phyloP scores from a whole-genome alignment of 2,888 invertebrate species.

The Nematopogon swammerdamellus region DNA sequence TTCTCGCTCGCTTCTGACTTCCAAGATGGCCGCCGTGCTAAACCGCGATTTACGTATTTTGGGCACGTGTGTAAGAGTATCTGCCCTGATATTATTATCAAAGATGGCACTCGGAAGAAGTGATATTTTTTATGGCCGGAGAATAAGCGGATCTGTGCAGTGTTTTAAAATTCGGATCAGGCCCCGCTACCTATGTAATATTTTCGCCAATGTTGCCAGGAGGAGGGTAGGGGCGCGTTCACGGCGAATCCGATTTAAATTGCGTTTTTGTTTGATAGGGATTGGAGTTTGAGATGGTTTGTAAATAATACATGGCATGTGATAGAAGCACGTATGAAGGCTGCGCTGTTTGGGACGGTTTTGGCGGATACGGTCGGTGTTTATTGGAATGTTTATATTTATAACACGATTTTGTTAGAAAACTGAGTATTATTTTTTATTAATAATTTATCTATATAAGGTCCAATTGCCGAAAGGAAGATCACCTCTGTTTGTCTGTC shows the following conservation, averaged over 20 bases:
- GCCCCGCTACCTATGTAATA: neutral
- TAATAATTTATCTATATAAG: too few relatives aligned
- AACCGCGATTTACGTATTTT: neutral
- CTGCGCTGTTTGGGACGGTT: neutral
- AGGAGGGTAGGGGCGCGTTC: neutral
- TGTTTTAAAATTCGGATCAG: neutral
- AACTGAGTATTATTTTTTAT: too few relatives aligned
- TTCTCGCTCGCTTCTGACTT: neutral
- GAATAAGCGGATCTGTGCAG: neutral
- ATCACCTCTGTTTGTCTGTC: too few relatives aligned
- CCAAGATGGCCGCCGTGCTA: neutral
- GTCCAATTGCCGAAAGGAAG: too few relatives aligned
- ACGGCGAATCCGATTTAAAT: neutral
- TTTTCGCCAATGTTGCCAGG: neutral
- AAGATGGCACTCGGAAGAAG: neutral
- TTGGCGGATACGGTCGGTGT: neutral
- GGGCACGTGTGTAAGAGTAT: neutral
- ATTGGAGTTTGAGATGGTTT: neutral
- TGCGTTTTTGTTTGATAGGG: neutral
- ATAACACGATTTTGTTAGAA: too few relatives aligned
- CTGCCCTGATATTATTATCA: neutral
- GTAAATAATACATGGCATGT: neutral
- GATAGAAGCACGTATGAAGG: neutral
- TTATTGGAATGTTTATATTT: too few relatives aligned
- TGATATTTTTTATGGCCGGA: neutral